phyloP scores from a whole-genome alignment of 2,113 vertebrate species.

The Proteles cristata region DNA sequence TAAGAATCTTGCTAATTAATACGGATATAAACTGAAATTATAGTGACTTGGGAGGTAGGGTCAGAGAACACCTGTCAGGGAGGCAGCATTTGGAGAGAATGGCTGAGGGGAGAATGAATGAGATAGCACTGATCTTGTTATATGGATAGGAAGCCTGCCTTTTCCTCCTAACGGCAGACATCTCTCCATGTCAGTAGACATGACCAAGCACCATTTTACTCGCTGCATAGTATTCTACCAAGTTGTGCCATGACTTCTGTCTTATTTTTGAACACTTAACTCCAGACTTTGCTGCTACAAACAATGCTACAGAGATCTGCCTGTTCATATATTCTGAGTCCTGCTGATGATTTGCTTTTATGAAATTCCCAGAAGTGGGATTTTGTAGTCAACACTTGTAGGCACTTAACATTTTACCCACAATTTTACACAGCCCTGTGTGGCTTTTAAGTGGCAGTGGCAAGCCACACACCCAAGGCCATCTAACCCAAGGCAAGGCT shows the following conservation, averaged over 20 bases:
- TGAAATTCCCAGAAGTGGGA: background rate
- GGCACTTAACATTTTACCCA: background rate
- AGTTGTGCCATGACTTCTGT: background rate
- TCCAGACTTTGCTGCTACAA: background rate
- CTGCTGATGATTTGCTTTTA: background rate
- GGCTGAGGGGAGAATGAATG: fast-evolving
- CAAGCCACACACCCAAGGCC: background rate
- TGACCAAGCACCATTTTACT: background rate
- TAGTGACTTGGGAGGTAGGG: background rate
- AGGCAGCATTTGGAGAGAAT: background rate
- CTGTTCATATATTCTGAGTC: background rate
- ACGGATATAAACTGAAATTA: background rate
- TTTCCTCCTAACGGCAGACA: background rate
- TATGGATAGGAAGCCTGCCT: background rate
- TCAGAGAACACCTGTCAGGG: background rate
- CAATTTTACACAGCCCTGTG: background rate
- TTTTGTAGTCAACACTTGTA: background rate
- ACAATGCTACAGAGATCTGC: background rate
- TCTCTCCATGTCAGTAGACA: background rate
- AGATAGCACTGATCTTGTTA: background rate
- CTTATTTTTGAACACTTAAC: background rate
- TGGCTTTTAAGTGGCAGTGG: background rate
- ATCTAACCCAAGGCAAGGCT: background rate
- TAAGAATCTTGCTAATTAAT: background rate
- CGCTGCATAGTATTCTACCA: background rate